Conservation (phyloP, 2,797 vertebrate genomes). For the Onychomys torridus region DNA sequence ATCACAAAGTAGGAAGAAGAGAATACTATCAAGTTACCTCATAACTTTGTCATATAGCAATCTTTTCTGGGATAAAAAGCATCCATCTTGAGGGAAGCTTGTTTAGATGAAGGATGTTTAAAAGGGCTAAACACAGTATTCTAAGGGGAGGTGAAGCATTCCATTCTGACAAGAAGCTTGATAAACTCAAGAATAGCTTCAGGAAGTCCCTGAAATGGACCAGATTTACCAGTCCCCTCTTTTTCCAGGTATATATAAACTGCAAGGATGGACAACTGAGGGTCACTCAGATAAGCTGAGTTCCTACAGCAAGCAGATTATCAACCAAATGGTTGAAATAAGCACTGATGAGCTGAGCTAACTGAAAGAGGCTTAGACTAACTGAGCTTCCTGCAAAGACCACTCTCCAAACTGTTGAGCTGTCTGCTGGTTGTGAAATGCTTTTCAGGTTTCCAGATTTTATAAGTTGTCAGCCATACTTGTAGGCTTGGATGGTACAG, state of each 20-base stretch:
- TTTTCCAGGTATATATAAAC: not conserved
- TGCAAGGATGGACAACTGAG: not conserved
- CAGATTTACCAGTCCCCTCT: not conserved
- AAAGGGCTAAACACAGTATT: not conserved
- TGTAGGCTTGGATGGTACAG: not conserved
- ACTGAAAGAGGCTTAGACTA: not conserved
- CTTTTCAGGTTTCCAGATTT: not conserved
- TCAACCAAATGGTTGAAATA: not conserved
- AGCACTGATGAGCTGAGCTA: not conserved
- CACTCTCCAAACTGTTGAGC: not conserved
- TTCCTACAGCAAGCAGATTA: not conserved
- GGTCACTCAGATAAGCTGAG: not conserved
- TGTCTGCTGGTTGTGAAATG: not conserved
- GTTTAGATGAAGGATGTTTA: not conserved
- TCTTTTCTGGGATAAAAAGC: not conserved
- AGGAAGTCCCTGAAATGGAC: not conserved
- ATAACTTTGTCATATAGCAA: not conserved
- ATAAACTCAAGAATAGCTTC: not conserved
- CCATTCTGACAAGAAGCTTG: not conserved
- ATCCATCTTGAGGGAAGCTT: not conserved
- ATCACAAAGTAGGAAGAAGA: not conserved
- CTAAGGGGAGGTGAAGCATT: not conserved
- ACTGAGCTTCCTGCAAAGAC: not conserved
- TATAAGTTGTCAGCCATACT: not conserved
- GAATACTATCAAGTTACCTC: not conserved